Base-by-base conservation (phyloP, 2,888 invertebrate species). In the Caenorhabditis sulstoni region DNA sequence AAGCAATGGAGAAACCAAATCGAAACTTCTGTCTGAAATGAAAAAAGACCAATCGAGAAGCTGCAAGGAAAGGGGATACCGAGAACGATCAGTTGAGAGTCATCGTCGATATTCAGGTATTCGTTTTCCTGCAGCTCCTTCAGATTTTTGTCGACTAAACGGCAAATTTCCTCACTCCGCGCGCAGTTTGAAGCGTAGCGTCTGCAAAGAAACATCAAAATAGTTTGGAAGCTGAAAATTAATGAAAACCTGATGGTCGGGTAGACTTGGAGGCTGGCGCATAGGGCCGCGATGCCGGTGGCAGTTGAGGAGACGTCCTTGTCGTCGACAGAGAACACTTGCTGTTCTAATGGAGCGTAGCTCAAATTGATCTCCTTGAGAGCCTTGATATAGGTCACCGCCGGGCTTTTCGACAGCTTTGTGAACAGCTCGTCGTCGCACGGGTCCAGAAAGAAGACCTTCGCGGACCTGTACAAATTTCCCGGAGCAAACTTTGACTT, bases 1-100 rank as follows among this genome's bases (percentile, higher is more conserved):
- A 7, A 77, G 62, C 16, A 77, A 37, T 8, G 76, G 76, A 16
- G 76, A 58, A 8, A 77, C 20, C 2, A 77, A 29, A 23, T 77
- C 76, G 41, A 77, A 64, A 12, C 61, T 70, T 16, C 76, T 50
- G 12, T 77, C 76, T 76, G 64, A 16, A 68, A 76, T n/a, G n/a
- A n/a, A n/a, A n/a, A n/a, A n/a, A n/a, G n/a, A n/a, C n/a, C n/a
- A n/a, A 29, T 29, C 7, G 29, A 5, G 29, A 29, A 29, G 29
- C 7, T 5, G 29, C 1, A 47, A 2, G 16, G 16, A 39, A 39
- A 29, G 23, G 44, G 0, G 37, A 35, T 18, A 68, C 76, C 76
- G 14, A 77, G 7, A 37, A 77, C 58, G 18, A 77, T 52, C 12
- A 77, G 23, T 11, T 77, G 62, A 1, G 76, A 50, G 55, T 76